Conservation (phyloP, 1,140 invertebrate genomes). For the Drosophila mauritiana region DNA sequence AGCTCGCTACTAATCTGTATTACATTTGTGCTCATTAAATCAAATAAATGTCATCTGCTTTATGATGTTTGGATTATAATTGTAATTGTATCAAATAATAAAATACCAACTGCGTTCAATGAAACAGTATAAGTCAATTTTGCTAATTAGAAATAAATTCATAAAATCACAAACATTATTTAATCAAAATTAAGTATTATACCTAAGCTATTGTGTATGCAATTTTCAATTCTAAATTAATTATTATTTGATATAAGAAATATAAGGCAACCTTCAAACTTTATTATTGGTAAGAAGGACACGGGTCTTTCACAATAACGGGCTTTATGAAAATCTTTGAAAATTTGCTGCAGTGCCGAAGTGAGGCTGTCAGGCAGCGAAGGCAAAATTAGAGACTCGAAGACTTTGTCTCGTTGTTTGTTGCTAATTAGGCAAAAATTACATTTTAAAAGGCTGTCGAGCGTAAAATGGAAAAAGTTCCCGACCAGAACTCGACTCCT, state of each 20-base stretch:
- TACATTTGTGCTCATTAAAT: background rate
- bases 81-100: no score
- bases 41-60: background rate
- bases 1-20: background rate
- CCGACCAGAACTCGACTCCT: conserved; percentile 19
- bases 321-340: background rate
- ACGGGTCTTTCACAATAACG: background rate
- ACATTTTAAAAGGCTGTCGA: conserved; percentile 78
- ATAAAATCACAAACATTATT: no score
- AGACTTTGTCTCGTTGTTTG: conserved; percentile 62
- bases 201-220: no score
- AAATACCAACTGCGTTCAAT: no score
- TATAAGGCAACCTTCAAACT: no score
- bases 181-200: no score
- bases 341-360: conserved; percentile 2
- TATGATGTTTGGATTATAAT: background rate
- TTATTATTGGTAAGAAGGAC: no score
- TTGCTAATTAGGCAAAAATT: conserved; percentile 83
- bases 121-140: no score
- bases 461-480: conserved; percentile 80
- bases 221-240: no score
- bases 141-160: no score
- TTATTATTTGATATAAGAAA: no score
- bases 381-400: conserved; percentile 37
- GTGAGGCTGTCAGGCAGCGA: conserved; percentile 9